Conservation (phyloP, 1,140 invertebrate species). For the Stenopsyche tienmushanensis region DNA sequence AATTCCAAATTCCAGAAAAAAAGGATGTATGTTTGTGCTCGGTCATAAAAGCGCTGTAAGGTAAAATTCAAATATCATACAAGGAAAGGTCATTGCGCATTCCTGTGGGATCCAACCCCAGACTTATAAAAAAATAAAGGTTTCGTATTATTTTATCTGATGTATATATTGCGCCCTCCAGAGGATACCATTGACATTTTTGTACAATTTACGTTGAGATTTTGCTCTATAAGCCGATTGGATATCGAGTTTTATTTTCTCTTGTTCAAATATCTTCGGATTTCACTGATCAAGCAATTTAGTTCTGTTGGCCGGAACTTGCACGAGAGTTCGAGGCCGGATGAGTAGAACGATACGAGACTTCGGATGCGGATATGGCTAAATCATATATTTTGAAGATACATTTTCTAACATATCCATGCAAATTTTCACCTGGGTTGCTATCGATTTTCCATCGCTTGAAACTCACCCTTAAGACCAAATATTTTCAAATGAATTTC, state of each 20-base stretch:
- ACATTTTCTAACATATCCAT: no score
- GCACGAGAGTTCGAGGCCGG: not conserved
- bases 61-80: no score
- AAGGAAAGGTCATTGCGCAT: conserved; percentile 30
- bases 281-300: conserved; percentile 38
- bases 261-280: conserved; percentile 37
- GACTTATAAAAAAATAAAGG: conserved; percentile 33
- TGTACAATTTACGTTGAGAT: conserved; percentile 39
- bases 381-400: no score
- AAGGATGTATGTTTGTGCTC: no score
- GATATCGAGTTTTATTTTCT: conserved; percentile 38
- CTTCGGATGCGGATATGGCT: not conserved
- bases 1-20: no score
- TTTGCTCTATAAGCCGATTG: conserved; percentile 38
- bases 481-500: no score
- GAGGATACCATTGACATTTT: conserved; percentile 36
- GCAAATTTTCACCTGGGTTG: no score
- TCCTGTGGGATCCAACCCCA: conserved; percentile 19
- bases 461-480: no score
- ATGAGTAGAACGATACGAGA: not conserved
- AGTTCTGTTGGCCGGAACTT: conserved; percentile 24
- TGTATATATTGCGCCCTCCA: conserved; percentile 30
- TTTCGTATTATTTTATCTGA: conserved; percentile 39
- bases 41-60: no score
- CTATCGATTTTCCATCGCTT: no score